Evolutionary conservation across 2,888 invertebrate species (phyloP).

Genomic region (Philaethria dido): DNA sequence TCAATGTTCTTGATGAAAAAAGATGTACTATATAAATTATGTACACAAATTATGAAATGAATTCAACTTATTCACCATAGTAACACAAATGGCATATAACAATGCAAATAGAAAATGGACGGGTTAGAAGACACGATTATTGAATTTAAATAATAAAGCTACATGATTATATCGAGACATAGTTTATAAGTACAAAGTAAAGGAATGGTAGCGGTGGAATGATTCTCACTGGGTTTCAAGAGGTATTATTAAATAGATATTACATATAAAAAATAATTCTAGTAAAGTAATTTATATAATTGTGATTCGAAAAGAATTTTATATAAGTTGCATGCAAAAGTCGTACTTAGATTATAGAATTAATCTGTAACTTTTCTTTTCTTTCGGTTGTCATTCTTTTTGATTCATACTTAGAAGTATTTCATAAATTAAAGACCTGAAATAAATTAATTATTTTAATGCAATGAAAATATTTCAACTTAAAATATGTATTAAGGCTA

Average conservation of each 20-base stretch:
- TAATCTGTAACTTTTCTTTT: background rate
- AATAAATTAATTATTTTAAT: background rate
- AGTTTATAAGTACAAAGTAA: constrained; percentile 11
- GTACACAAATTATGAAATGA: background rate
- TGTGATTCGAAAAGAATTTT: too few species aligned
- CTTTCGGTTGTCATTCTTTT: background rate
- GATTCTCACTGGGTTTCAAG: constrained; percentile 35
- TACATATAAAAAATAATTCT: background rate
- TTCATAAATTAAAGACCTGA: background rate
- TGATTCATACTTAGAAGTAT: background rate
- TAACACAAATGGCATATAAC: background rate
- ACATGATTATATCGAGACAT: background rate
- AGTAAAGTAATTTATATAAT: background rate
- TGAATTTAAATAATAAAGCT: constrained; percentile 16
- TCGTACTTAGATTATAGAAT: too few species aligned
- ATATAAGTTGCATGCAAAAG: too few species aligned
- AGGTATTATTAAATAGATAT: background rate
- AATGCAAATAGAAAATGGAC: constrained; percentile 36
- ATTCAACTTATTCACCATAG: background rate
- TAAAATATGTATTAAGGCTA: too few species aligned
- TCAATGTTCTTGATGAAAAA: too few species aligned
- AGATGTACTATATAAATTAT: too few species aligned
- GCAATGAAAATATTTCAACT: background rate
- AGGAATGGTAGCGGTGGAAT: constrained; percentile 40
- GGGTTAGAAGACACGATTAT: constrained; percentile 41